These are phyloP conservation scores for Abrostola tripartita DNA, from an alignment of 2,888 invertebrate genomes.

Conservation along the genomic window DNA sequence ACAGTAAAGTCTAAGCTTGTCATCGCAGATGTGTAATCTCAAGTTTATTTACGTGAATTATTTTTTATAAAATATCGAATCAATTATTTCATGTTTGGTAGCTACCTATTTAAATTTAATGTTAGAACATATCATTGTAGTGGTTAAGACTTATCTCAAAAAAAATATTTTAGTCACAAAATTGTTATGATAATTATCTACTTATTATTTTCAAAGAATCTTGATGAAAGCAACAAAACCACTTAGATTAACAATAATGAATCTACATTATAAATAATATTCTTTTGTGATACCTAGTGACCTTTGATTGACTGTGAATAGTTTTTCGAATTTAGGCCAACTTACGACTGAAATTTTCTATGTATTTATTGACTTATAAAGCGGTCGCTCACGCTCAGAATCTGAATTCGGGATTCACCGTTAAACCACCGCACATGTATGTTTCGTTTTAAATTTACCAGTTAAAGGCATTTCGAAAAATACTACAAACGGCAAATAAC, in stretches of 20 bases:
- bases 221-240: slow-evolving; percentile 40
- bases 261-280: slow-evolving; percentile 32
- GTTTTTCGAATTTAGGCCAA: slow-evolving; percentile 52
- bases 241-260: slow-evolving; percentile 33
- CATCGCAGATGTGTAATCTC: not conserved
- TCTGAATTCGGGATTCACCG: too few species aligned
- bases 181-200: not conserved
- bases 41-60: not conserved
- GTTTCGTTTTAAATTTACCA: too few species aligned
- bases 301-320: slow-evolving; percentile 53
- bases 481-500: too few species aligned
- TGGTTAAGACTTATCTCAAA: not conserved
- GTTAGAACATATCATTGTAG: slow-evolving; percentile 39
- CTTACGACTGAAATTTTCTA: slow-evolving; percentile 49
- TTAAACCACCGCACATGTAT: too few species aligned
- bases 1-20: not conserved
- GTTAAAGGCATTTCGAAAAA: too few species aligned
- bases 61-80: not conserved
- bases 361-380: slow-evolving; percentile 10
- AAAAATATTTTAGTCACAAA: slow-evolving; percentile 11
- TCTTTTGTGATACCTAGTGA: slow-evolving; percentile 54
- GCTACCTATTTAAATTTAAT: slow-evolving; percentile 1
- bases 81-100: not conserved
- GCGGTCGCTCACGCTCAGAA: too few species aligned
- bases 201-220: too few species aligned